These are phyloP conservation scores for Melinopterus prodromus DNA, from an alignment of 2,888 invertebrate species.

Conservation along the genomic window DNA sequence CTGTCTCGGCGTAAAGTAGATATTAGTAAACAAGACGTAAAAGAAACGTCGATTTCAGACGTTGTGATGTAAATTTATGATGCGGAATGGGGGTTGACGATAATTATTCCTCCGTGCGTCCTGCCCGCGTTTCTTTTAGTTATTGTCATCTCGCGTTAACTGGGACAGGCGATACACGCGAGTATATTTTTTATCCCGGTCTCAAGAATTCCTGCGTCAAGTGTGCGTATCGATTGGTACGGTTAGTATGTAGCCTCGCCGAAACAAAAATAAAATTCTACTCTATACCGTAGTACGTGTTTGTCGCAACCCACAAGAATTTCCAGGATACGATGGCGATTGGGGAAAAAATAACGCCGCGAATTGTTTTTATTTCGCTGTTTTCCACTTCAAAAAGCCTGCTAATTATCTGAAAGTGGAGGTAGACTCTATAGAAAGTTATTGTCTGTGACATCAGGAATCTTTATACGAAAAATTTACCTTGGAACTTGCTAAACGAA, in stretches of 20 bases:
- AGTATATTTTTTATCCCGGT: neutral
- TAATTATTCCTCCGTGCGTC: neutral
- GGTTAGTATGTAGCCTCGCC: neutral
- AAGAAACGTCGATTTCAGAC: neutral
- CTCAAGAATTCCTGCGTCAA: neutral
- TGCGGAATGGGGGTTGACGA: neutral
- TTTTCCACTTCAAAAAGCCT: no score
- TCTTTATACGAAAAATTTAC: no score
- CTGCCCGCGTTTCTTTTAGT: neutral
- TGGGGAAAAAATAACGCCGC: neutral
- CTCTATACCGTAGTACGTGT: neutral
- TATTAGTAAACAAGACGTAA: conserved; percentile 4
- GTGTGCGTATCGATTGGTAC: neutral
- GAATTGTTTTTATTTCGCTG: no score
- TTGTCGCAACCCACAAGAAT: neutral
- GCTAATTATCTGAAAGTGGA: no score
- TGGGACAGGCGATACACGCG: neutral
- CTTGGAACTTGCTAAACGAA: no score
- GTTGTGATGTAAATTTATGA: neutral
- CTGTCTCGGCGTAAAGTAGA: neutral
- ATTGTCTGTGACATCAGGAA: no score
- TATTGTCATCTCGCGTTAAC: neutral
- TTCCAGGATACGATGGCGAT: neutral
- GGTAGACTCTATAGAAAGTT: no score
- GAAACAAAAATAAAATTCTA: neutral